Evolutionary conservation across 2,113 vertebrate genomes (phyloP), one percentile per base, ranked within the genome.

Genomic region (Struthidea cinerea): DNA sequence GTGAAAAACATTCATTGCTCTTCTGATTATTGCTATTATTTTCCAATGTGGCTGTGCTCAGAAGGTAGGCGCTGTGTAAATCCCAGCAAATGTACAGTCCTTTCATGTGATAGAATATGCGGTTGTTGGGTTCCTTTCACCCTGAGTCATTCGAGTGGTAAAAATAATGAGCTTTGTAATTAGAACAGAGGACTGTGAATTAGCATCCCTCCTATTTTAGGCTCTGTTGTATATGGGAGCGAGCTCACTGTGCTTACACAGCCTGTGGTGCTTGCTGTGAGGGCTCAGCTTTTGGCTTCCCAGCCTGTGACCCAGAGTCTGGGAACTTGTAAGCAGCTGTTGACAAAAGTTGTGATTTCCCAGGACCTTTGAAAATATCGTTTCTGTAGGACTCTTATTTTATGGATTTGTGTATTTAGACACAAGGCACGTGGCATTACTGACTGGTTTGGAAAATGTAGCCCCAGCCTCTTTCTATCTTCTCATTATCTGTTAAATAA

Each of bases 401-500:
- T 81, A 39, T 27, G 35, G 71, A 44, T 90, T 90, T 91, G 47
- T 2, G 4, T 67, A 52, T 50, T 74, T 42, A 63, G 71, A 84
- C 61, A 37, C 42, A 47, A 88, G 27, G 68, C 60, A 44, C 4
- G 1, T 0, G 0, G 57, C 37, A 13, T 67, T 92, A 84, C 68
- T 50, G 90, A 71, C 73, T 90, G 57, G 64, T 93, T 91, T 75
- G 64, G 47, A 90, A 93, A 90, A 90, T 15, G 60, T 81, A 91
- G 75, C 68, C 74, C 71, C 56, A 63, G 35, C 83, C 71, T 64
- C 78, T 80, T 90, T 87, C 69, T 84, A 5, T 95, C 82, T 86
- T 92, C 79, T 95, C 90, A 71, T 92, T 93, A 84, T 95, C 93
- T 86, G 59, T 95, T 96, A 96, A 96, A 94, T 91, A 96, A 95